A percentile compares a stretch with the other conserved stretches of the same genome.
These are phyloP conservation scores for Thermophis baileyi DNA, from an alignment of 2,113 vertebrate species.

Conservation along the genomic window DNA sequence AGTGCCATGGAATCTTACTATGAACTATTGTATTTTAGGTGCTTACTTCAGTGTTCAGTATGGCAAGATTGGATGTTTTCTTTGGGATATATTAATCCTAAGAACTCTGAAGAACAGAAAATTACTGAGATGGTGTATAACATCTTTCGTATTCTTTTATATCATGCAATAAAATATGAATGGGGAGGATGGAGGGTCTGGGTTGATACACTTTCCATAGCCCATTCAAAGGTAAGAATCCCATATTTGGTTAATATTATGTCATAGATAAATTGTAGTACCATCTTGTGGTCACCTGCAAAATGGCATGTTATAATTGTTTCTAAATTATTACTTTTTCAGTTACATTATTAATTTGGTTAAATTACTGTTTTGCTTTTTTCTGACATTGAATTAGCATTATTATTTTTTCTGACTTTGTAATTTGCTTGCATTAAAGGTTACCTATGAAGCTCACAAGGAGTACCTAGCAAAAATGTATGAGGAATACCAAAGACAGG, in stretches of 20 bases:
- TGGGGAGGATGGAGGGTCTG: slow-evolving; percentile 99
- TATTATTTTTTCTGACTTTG: background rate
- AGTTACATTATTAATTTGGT: background rate
- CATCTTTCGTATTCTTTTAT: slow-evolving; percentile 96
- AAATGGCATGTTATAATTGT: slow-evolving; percentile 9
- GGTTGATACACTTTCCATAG: slow-evolving; percentile 96
- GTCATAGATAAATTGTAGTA: slow-evolving; percentile 20
- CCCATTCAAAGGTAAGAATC: slow-evolving; percentile 92
- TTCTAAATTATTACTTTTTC: background rate
- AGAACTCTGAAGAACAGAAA: slow-evolving; percentile 98
- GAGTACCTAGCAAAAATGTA: slow-evolving; percentile 99
- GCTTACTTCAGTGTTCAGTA: slow-evolving; percentile 97
- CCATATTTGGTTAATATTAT: background rate
- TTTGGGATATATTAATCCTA: slow-evolving; percentile 97
- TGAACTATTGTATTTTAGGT: slow-evolving; percentile 74
- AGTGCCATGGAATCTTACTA: slow-evolving; percentile 40
- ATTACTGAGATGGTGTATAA: slow-evolving; percentile 99
- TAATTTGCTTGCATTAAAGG: slow-evolving; percentile 67
- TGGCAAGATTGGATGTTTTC: slow-evolving; percentile 99
- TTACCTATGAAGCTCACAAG: slow-evolving; percentile 98
- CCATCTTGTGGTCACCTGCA: slow-evolving; percentile 66
- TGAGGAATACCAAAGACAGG: slow-evolving; percentile 97
- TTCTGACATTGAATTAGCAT: slow-evolving; percentile 2
- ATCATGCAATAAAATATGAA: slow-evolving; percentile 99
- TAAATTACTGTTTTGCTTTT: background rate